phyloP scores from a whole-genome alignment of 2,113 vertebrate species.

The Sebastes fasciatus region DNA sequence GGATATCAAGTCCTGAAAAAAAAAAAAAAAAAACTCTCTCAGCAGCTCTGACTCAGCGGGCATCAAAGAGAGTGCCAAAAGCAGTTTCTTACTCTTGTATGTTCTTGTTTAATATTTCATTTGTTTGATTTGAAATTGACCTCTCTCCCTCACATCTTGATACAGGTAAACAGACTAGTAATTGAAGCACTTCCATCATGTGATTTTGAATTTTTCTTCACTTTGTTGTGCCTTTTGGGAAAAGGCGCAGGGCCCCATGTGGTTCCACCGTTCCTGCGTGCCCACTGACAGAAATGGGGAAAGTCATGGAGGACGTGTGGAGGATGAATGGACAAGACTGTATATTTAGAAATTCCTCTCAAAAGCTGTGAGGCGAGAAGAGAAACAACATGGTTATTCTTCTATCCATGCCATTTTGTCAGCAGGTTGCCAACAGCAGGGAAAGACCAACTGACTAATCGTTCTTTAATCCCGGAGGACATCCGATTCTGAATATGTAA shows the following conservation, averaged over 20 bases:
- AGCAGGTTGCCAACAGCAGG: conserved; percentile 36
- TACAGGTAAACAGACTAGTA: conserved; percentile 51
- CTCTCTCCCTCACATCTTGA: conserved; percentile 47
- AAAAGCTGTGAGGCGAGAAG: not conserved
- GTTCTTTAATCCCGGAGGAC: conserved; percentile 24
- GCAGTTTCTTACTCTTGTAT: conserved; percentile 65
- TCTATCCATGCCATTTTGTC: conserved; percentile 13
- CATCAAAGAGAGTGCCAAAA: conserved; percentile 76
- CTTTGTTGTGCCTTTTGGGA: conserved; percentile 1
- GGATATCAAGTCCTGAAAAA: conserved; percentile 57
- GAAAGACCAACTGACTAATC: conserved; percentile 42
- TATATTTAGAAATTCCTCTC: conserved; percentile 1
- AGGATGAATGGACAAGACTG: not conserved
- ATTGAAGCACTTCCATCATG: conserved; percentile 34
- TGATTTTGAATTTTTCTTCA: conserved; percentile 6
- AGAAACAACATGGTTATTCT: not conserved
- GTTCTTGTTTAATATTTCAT: conserved; percentile 74
- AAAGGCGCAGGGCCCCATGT: not conserved
- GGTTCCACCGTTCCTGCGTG: not conserved
- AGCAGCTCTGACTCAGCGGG: conserved; percentile 63
- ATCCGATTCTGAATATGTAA: conserved; percentile 61
- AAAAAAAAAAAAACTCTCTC: conserved; percentile 34
- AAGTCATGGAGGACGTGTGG: not conserved
- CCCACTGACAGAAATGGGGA: not conserved
- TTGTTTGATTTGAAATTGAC: conserved; percentile 73